Evolutionary conservation across 2,888 invertebrate genomes (phyloP), one percentile per base, ranked within the genome.

Genomic region (Lamproptera curius): DNA sequence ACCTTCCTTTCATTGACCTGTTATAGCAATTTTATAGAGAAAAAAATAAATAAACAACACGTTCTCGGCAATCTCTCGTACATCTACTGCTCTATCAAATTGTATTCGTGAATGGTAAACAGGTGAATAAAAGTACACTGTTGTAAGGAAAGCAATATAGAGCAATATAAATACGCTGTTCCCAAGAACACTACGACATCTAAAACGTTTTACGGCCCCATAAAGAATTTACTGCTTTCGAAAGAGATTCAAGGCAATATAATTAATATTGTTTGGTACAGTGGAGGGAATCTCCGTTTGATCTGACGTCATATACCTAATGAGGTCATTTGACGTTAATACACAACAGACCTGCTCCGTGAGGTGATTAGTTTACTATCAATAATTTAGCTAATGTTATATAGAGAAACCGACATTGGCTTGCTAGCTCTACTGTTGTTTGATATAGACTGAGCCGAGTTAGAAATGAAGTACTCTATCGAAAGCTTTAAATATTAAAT

Each of bases 191-290:
- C 43, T 47, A 50, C 54, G 49, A 45, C 43, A 41, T 34, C 41
- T 46, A 41, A 42, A 51, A 50, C 45, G 51, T 44, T 55, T 54
- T 50, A 58, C 50, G 55, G 45, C 8, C n/a, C 53, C 42, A 47
- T 57, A 57, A 57, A 57, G 38, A 34, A 55, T 57, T 59, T 57
- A 59, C 51, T 50, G 51, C 46, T 28, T 40, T 28, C 2, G 44
- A 41, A 45, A 31, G 44, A 45, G 44, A 50, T 44, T 20, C 36
- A 20, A 15, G 36, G 31, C 16, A 40, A 33, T 44, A 45, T 36
- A 44, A 45, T 50, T 43, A 49, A 49, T 43, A 40, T 40, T 36
- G 49, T 35, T 41, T 38, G 16, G 43, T 33, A 39, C 35, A 33
- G 37, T 20, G 36, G 35, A 43, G 38, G 37, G 31, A 37, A 38